Base-by-base conservation (phyloP, 2,888 invertebrate genomes). In the Diaphora mendica region DNA sequence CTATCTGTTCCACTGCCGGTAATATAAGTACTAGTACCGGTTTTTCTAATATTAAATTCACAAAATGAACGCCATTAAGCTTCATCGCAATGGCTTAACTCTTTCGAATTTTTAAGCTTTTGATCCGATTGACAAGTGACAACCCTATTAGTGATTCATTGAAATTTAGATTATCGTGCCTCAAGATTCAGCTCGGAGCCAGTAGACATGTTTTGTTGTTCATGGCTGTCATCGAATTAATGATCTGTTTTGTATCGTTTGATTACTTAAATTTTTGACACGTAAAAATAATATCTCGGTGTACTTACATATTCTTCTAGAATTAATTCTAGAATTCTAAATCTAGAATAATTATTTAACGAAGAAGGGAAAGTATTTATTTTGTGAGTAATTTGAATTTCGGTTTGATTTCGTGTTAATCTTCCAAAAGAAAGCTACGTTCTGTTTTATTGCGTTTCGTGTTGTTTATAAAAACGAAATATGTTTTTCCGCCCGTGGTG, bases 121-220 rank as follows among this genome's bases (percentile, higher is more conserved):
- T n/a, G 23, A 55, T 39, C n/a, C 20, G 11, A 62, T 62, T 44
- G 67, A 68, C n/a, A 42, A 48, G 67, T 51, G 83, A 74, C 79
- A 84, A 76, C 84, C 84, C 84, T 84, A 85, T 79, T 79, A 71
- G 70, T 70, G 79, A 83, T 85, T 86, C 84, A 89, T 91, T 89
- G 90, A 89, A 88, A 91, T 91, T 91, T 87, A 90, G 89, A 91
- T 91, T 87, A 87, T 83, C 82, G 75, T 77, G 80, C 85, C 89
- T 91, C 90, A 87, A 88, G 85, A 91, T 91, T 90, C 87, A 80
- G 82, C 76, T 75, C 75, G 79, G 77, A 82, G 83, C 82, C 82
- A 80, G 87, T 87, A 88, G 86, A 91, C 91, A 90, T 90, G 90
- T 89, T 91, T 88, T 90, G 88, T 87, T 89, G 89, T 89, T 87